Evolutionary conservation across 2,113 vertebrate genomes (phyloP).

Genomic region (Dicerorhinus sumatrensis): DNA sequence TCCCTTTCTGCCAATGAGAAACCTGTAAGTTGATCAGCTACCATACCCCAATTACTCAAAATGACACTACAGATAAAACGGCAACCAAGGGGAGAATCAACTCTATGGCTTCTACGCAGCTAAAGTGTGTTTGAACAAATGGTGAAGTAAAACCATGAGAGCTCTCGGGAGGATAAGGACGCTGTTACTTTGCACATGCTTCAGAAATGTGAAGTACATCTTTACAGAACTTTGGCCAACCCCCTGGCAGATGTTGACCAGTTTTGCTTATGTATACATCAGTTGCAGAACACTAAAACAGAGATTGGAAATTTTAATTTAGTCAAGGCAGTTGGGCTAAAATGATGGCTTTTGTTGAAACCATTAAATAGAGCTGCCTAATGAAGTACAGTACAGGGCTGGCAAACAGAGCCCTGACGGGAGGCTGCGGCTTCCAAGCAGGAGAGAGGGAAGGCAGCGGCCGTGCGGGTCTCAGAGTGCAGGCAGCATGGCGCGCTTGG

Average conservation of each 20-base stretch:
- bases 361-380: conserved; percentile 92
- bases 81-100: conserved; percentile 98
- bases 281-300: conserved; percentile 92
- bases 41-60: conserved; percentile 95
- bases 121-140: conserved; percentile 96
- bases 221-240: conserved; percentile 91
- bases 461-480: conserved; percentile 71
- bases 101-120: conserved; percentile 91
- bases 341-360: conserved; percentile 93
- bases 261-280: conserved; percentile 92
- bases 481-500: conserved; percentile 75
- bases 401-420: conserved; percentile 86
- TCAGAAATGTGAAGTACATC: conserved; percentile 92
- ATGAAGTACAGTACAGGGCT: conserved; percentile 91
- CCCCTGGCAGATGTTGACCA: conserved; percentile 93
- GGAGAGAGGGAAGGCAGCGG: conserved; percentile 82
- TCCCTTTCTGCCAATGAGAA: conserved; percentile 94
- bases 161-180: conserved; percentile 90
- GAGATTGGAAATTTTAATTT: conserved; percentile 94
- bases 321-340: conserved; percentile 93
- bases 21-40: conserved; percentile 94
- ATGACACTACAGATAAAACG: conserved; percentile 95
- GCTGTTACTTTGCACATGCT: conserved; percentile 92
- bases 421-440: conserved; percentile 86
- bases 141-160: conserved; percentile 93